Evolutionary conservation across 2,113 vertebrate species (phyloP), one percentile per base, ranked within the genome.

Genomic region (Bagarius yarrelli): DNA sequence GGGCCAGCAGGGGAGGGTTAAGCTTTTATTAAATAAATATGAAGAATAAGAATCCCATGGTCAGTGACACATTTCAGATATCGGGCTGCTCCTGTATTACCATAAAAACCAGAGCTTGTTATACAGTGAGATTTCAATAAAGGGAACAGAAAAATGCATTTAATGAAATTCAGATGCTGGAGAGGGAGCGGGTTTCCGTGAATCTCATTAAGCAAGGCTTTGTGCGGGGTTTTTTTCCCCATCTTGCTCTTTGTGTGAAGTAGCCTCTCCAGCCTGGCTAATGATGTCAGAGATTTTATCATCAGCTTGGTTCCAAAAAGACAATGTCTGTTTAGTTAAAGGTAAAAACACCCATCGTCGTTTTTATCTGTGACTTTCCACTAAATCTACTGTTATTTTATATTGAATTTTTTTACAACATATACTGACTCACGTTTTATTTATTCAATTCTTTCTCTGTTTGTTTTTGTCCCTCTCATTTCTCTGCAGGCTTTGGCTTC

Each of bases 401-500:
- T 12, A 47, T 18, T 32, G 16, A 12, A 16, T 72, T 52, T 50
- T 11, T 40, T 27, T 60, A 8, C 23, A 15, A 16, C 44, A 36
- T 34, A 21, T 83, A 70, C 55, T 59, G 76, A 82, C 88, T 87
- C 88, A 86, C 86, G 73, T 59, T 16, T 34, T 77, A 21, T 76
- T 86, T 59, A 76, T 21, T 55, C 47, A 60, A 25, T 50, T 44
- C 21, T 52, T 73, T 57, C 44, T 40, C 69, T 87, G 77, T 74
- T 76, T 61, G 74, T 83, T 34, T 85, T 64, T 92, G 80, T 92
- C n/a, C 89, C 87, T 91, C 79, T 90, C n/a, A n/a, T n/a, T 82
- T 88, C 85, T 84, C 56, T 83, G 84, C 78, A 99, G 97, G 97
- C 89, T 99, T 99, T 87, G 98, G 98, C 91, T 99, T 99, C 87